These are phyloP conservation scores for Pyrocoelia pectoralis DNA, from an alignment of 2,888 invertebrate species.

Conservation along the genomic window DNA sequence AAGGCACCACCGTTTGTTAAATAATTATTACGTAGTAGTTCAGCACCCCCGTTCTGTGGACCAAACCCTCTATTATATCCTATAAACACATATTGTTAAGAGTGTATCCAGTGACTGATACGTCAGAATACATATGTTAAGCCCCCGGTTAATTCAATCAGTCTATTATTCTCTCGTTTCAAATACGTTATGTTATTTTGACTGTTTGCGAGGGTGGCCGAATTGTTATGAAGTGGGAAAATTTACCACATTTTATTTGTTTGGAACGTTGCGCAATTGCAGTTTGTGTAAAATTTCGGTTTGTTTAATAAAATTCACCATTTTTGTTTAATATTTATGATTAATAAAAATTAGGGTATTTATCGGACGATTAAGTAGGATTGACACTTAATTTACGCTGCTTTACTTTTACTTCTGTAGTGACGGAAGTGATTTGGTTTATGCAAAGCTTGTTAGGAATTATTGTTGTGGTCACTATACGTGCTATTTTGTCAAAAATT, in stretches of 20 bases:
- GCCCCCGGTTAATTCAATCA: constrained; percentile 50
- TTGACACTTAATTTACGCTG: neutral
- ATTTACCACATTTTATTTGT: constrained; percentile 26
- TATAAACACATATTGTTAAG: constrained; percentile 36
- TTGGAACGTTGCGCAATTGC: constrained; percentile 18
- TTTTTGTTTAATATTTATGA: too few species aligned
- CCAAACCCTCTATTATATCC: constrained; percentile 33
- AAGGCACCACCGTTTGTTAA: constrained; percentile 13
- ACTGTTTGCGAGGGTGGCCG: constrained; percentile 49
- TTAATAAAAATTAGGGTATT: too few species aligned
- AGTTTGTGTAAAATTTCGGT: constrained; percentile 10
- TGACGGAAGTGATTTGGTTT: constrained; percentile 19
- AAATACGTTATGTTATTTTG: constrained; percentile 50
- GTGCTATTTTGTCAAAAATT: constrained; percentile 30
- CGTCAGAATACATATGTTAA: constrained; percentile 37
- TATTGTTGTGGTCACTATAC: constrained; percentile 26
- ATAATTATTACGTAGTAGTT: constrained; percentile 27
- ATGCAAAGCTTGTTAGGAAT: constrained; percentile 32
- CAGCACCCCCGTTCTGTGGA: constrained; percentile 21
- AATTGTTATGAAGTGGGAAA: constrained; percentile 34
- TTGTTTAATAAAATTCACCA: too few species aligned
- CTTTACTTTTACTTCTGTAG: constrained; percentile 2
- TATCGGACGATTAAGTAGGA: too few species aligned
- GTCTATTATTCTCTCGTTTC: constrained; percentile 54
- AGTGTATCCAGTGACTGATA: constrained; percentile 36